These are phyloP conservation scores for Heliconius congener DNA, from an alignment of 1,140 invertebrate genomes.

Conservation along the genomic window DNA sequence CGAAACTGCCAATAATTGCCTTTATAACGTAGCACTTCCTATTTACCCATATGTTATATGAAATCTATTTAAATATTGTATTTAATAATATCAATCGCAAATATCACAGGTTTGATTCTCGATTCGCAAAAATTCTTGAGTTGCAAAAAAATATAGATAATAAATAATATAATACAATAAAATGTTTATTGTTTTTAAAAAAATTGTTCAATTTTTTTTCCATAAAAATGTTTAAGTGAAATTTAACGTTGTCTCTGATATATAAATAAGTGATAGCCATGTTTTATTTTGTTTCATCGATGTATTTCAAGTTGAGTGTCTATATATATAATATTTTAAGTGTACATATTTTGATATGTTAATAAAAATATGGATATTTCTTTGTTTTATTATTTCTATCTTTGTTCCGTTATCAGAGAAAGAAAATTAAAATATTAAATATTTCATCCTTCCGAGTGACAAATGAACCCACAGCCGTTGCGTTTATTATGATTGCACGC, in stretches of 20 bases:
- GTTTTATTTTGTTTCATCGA: slow-evolving; percentile 10
- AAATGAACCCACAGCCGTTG: too few relatives aligned
- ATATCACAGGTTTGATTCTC: too few relatives aligned
- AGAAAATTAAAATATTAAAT: too few relatives aligned
- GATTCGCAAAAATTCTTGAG: too few relatives aligned
- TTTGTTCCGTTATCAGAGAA: too few relatives aligned
- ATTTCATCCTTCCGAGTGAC: too few relatives aligned
- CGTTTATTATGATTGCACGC: too few relatives aligned
- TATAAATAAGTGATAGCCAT: background rate
- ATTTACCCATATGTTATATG: background rate
- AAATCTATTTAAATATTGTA: slow-evolving; percentile 3
- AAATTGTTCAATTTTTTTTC: background rate
- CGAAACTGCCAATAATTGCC: background rate
- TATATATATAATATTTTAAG: slow-evolving; percentile 29
- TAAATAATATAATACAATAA: background rate
- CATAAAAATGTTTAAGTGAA: background rate
- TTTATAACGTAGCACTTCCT: background rate
- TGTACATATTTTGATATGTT: slow-evolving; percentile 62
- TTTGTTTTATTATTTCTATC: background rate
- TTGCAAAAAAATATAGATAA: too few relatives aligned
- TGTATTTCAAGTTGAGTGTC: slow-evolving; percentile 27
- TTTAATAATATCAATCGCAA: too few relatives aligned
- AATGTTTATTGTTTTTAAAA: background rate
- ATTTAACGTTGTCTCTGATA: background rate
- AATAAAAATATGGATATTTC: slow-evolving; percentile 37